Evolutionary conservation across 2,113 vertebrate genomes (phyloP).

Genomic region (Irena cyanogastra): DNA sequence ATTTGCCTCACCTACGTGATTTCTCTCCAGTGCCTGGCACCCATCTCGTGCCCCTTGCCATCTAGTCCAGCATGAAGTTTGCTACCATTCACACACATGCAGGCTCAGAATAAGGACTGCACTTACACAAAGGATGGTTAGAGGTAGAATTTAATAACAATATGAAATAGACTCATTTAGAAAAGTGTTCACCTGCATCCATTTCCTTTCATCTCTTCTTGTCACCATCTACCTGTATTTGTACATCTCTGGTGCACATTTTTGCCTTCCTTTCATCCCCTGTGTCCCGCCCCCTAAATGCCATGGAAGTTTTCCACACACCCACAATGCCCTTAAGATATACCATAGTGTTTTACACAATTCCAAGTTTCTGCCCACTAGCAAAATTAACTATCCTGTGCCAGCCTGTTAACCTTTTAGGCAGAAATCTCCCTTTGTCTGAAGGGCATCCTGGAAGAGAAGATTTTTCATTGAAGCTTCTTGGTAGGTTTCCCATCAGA

Average conservation of each 20-base stretch:
- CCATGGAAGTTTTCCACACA: not conserved
- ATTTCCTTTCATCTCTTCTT: not conserved
- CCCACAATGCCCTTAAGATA: not conserved
- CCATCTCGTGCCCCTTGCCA: not conserved
- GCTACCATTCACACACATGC: not conserved
- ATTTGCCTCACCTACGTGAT: not conserved
- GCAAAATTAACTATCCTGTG: not conserved
- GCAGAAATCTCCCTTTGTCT: not conserved
- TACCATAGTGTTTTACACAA: not conserved
- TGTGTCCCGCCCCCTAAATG: fast-evolving
- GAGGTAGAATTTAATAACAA: not conserved
- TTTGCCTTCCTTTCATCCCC: not conserved
- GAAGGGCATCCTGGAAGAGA: not conserved
- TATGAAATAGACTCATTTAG: not conserved
- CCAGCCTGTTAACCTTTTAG: not conserved
- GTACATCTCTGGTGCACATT: not conserved
- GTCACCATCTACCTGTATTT: not conserved
- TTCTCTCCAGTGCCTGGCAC: not conserved
- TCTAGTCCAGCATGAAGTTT: not conserved
- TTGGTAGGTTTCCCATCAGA: not conserved
- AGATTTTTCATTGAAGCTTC: not conserved
- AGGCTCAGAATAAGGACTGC: not conserved
- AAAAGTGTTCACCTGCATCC: not conserved
- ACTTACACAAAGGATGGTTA: not conserved
- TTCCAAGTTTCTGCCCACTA: not conserved